Conservation (phyloP, 2,113 vertebrate genomes). For the Vireo altiloquus region DNA sequence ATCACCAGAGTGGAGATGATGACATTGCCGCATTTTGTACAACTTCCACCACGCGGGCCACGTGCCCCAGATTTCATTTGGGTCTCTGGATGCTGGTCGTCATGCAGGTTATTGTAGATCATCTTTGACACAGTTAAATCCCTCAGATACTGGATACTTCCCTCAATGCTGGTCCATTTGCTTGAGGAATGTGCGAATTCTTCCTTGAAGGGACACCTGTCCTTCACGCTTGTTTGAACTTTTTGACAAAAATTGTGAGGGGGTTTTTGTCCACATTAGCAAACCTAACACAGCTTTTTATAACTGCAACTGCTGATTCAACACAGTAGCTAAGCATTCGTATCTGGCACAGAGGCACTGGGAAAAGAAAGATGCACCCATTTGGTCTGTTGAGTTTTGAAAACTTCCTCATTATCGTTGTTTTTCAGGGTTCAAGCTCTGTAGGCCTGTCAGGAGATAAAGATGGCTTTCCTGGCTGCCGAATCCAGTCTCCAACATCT, state of each 20-base stretch:
- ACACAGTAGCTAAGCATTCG: not conserved
- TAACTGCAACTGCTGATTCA: not conserved
- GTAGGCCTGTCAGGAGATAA: not conserved
- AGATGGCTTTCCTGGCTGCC: not conserved
- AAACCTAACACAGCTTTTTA: not conserved
- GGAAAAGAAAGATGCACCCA: not conserved
- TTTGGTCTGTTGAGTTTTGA: slow-evolving; percentile 23
- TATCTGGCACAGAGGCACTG: not conserved
- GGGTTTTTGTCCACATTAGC: not conserved
- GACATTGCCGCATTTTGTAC: not conserved
- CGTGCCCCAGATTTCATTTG: not conserved
- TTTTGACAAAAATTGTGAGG: not conserved
- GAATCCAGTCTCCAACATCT: not conserved
- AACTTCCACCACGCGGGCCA: rapidly evolving
- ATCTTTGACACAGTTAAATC: not conserved
- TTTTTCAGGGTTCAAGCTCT: slow-evolving; percentile 31
- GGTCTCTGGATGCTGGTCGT: not conserved
- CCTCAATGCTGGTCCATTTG: not conserved
- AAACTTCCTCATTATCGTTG: not conserved
- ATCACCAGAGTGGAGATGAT: not conserved
- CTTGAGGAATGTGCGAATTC: not conserved
- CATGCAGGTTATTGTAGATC: not conserved
- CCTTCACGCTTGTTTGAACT: not conserved
- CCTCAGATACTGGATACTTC: not conserved
- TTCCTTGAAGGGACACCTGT: not conserved